Conservation (phyloP, 1,140 invertebrate genomes). For the Papilio xuthus region DNA sequence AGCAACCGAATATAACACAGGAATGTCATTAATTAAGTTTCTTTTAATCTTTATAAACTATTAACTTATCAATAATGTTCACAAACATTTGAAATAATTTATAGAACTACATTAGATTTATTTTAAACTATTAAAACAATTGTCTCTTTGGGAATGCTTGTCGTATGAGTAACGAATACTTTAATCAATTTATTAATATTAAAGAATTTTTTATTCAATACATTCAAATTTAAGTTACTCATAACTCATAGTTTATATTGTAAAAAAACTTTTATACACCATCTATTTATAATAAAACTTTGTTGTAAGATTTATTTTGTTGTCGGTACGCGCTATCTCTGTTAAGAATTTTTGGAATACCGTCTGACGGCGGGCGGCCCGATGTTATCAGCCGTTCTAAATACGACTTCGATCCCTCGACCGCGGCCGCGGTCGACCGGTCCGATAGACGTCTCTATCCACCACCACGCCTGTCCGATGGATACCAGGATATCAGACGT, state of each 20-base stretch:
- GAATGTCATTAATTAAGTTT: background rate
- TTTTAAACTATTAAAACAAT: background rate
- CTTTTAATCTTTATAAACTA: background rate
- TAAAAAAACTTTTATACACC: background rate
- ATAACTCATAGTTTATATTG: background rate
- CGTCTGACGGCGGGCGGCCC: constrained; percentile 45
- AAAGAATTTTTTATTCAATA: background rate
- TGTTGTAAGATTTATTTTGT: constrained; percentile 43
- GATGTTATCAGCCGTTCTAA: constrained; percentile 46
- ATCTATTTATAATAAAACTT: constrained; percentile 17
- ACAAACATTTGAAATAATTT: background rate
- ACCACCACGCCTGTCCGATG: constrained; percentile 37
- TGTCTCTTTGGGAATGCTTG: background rate
- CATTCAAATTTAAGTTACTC: background rate
- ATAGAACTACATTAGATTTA: background rate
- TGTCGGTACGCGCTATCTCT: constrained; percentile 53
- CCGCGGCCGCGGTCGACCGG: constrained; percentile 50
- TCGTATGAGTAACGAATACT: too few species aligned
- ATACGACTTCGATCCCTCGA: constrained; percentile 52
- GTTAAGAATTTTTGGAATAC: constrained; percentile 66
- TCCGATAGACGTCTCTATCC: constrained; percentile 38
- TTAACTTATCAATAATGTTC: background rate
- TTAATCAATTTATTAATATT: background rate
- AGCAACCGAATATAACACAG: background rate
- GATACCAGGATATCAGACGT: constrained; percentile 31